Conservation (phyloP, 2,113 vertebrate genomes). For the Phaethon lepturus region DNA sequence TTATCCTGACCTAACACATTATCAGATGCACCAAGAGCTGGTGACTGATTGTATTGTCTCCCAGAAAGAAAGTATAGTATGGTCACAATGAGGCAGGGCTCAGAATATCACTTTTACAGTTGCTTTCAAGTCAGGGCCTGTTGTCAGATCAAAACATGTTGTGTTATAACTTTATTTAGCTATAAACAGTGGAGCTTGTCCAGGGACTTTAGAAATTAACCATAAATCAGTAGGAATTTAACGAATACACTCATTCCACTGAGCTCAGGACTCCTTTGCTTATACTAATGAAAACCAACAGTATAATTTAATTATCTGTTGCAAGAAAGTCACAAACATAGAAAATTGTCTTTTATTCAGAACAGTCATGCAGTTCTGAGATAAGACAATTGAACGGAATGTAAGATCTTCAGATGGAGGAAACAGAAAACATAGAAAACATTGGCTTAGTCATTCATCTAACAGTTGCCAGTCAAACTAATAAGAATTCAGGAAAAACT, state of each 20-base stretch:
- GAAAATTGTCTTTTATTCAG: not conserved
- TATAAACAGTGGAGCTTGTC: not conserved
- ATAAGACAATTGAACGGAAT: not conserved
- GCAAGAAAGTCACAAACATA: not conserved
- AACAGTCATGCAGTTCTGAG: not conserved
- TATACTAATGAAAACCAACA: not conserved
- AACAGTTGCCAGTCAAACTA: not conserved
- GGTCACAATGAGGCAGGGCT: not conserved
- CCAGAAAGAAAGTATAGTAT: not conserved
- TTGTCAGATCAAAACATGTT: not conserved
- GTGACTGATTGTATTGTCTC: not conserved
- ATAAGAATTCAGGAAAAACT: not conserved
- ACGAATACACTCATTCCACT: not conserved
- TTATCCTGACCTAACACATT: not conserved
- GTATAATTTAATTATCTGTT: not conserved
- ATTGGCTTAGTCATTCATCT: not conserved
- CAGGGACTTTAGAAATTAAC: not conserved
- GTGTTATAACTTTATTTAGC: not conserved
- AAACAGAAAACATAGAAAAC: not conserved
- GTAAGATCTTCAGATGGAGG: not conserved
- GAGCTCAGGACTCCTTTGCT: not conserved
- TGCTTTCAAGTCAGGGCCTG: not conserved
- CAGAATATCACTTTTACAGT: not conserved
- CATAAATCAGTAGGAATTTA: not conserved
- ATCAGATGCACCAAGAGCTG: not conserved